Evolutionary conservation across 2,888 invertebrate genomes (phyloP).

Genomic region (Chrysolina haemoptera): DNA sequence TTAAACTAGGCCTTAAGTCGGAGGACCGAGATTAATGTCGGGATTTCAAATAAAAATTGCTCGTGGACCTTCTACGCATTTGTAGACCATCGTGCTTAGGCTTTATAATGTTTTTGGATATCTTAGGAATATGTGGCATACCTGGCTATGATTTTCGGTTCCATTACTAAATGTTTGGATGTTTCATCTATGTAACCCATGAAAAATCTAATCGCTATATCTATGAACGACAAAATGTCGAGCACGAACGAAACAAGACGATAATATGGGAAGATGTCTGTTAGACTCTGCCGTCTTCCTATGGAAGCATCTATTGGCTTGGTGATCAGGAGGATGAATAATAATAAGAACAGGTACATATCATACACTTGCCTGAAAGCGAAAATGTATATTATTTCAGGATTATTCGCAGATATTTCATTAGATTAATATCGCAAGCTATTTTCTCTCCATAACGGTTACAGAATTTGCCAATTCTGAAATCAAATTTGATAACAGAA

Average conservation of each 20-base stretch:
- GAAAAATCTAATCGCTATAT: conserved; percentile 30
- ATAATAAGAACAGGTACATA: conserved; percentile 29
- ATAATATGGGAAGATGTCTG: conserved; percentile 9
- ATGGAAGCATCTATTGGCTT: conserved; percentile 34
- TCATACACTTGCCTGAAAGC: conserved; percentile 32
- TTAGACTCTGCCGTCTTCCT: background rate
- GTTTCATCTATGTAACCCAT: conserved; percentile 30
- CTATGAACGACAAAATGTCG: conserved; percentile 29
- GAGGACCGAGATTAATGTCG: too few species aligned
- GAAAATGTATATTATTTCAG: background rate
- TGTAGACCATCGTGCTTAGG: too few species aligned
- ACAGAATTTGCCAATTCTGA: too few species aligned
- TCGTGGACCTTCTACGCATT: too few species aligned
- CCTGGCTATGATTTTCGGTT: conserved; percentile 32
- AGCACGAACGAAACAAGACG: conserved; percentile 14
- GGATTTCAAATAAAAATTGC: too few species aligned
- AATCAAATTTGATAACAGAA: too few species aligned
- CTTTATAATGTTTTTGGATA: too few species aligned
- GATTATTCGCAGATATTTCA: too few species aligned
- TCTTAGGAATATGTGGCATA: background rate
- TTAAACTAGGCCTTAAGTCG: too few species aligned
- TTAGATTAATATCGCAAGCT: too few species aligned
- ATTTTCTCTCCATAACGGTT: background rate
- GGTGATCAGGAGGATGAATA: conserved; percentile 18
- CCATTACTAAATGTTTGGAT: conserved; percentile 26